Percentiles rank a stretch among this genome's conserved stretches.
Conservation (phyloP, 2,113 vertebrate species). For the Ranitomeya variabilis region DNA sequence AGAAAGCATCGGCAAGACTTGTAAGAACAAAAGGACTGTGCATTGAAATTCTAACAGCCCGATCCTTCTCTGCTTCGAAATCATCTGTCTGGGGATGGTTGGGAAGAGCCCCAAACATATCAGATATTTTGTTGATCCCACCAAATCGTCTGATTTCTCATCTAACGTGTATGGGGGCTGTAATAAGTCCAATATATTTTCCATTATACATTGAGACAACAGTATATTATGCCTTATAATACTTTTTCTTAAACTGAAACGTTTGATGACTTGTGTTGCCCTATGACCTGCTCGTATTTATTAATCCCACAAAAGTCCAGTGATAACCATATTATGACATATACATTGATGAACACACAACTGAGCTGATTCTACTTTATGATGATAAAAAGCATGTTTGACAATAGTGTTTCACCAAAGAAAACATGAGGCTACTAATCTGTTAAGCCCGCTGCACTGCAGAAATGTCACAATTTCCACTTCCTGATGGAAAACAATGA, state of each 20-base stretch:
- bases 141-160: too few species aligned
- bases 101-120: too few species aligned
- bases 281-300: not conserved
- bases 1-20: too few species aligned
- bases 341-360: not conserved
- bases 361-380: not conserved
- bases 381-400: not conserved
- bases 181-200: too few species aligned
- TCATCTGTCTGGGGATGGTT: too few species aligned
- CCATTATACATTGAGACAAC: too few species aligned
- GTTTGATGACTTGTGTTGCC: not conserved
- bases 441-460: conserved; percentile 26
- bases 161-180: too few species aligned
- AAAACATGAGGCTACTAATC: conserved; percentile 9
- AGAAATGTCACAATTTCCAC: conserved; percentile 49
- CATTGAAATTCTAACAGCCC: too few species aligned
- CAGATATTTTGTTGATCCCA: too few species aligned
- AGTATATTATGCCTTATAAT: too few species aligned
- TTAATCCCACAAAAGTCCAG: not conserved
- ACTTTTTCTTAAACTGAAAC: not conserved
- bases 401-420: not conserved
- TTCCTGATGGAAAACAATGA: conserved; percentile 32
- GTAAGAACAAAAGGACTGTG: too few species aligned
- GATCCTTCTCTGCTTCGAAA: too few species aligned
- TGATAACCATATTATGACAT: not conserved